Percentiles rank a stretch among this genome's conserved stretches.
Evolutionary conservation across 2,888 invertebrate species (phyloP).

Genomic region (Lathronympha strigana): DNA sequence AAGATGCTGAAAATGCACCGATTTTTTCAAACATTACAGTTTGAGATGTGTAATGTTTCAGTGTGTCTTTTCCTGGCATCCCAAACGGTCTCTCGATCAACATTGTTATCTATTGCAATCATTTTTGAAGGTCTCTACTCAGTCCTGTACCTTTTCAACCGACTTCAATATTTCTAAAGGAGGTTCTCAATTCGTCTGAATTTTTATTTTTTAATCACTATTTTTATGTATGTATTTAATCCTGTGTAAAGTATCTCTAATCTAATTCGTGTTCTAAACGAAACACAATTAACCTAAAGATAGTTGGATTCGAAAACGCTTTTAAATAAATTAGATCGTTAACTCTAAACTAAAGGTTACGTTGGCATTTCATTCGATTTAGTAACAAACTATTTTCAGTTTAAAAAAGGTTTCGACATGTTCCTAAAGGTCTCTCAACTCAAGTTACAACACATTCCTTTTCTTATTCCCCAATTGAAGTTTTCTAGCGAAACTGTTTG

Average conservation of each 20-base stretch:
- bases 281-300: conserved; percentile 8
- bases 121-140: no score
- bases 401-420: not conserved
- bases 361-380: conserved; percentile 26
- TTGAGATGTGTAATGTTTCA: no score
- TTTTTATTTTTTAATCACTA: not conserved
- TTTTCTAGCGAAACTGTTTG: no score
- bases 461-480: not conserved
- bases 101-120: no score
- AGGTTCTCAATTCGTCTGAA: no score
- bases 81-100: no score
- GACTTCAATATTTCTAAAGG: no score
- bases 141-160: no score
- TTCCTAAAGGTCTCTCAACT: not conserved
- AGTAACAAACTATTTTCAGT: conserved; percentile 2
- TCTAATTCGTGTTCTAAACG: not conserved
- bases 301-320: conserved; percentile 23
- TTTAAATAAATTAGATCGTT: conserved; percentile 40
- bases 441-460: not conserved
- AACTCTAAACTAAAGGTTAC: conserved; percentile 29
- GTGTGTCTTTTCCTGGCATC: no score
- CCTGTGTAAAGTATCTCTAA: not conserved
- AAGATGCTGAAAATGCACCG: no score
- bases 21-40: no score
- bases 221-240: no score